Evolutionary conservation across 2,113 vertebrate species (phyloP).

Genomic region (Eupsittula cactorum): DNA sequence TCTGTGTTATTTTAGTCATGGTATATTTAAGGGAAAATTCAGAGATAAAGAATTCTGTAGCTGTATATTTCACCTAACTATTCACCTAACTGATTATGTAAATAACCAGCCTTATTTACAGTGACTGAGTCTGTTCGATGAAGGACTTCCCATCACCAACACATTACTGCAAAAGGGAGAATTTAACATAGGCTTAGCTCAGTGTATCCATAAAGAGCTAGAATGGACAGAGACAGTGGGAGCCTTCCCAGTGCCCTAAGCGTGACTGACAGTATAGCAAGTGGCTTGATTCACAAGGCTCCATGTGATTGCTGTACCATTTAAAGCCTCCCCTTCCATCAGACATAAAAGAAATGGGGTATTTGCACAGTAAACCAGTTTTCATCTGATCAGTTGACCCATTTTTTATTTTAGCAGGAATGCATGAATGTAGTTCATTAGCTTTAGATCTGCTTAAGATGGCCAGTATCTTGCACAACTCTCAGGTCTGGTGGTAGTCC

Average conservation of each 20-base stretch:
- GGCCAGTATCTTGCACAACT: not conserved
- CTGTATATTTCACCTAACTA: not conserved
- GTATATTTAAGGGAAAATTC: not conserved
- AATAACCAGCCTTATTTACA: not conserved
- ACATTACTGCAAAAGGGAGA: not conserved
- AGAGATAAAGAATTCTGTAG: not conserved
- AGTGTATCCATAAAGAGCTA: rapidly evolving
- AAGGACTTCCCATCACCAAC: not conserved
- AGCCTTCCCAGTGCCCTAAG: not conserved
- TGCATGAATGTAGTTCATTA: not conserved
- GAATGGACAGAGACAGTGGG: not conserved
- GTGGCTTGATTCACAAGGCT: not conserved
- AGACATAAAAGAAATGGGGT: not conserved
- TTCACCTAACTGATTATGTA: not conserved
- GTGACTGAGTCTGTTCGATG: not conserved
- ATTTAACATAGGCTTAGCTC: not conserved
- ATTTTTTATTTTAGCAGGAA: not conserved
- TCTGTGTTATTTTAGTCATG: not conserved
- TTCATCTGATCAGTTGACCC: not conserved
- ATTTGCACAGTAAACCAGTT: not conserved
- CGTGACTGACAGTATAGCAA: not conserved
- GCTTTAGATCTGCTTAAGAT: not conserved
- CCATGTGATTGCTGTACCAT: not conserved
- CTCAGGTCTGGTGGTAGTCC: not conserved
- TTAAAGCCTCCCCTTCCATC: not conserved